Conservation (phyloP, 2,113 vertebrate genomes). For the Heptranchias perlo region DNA sequence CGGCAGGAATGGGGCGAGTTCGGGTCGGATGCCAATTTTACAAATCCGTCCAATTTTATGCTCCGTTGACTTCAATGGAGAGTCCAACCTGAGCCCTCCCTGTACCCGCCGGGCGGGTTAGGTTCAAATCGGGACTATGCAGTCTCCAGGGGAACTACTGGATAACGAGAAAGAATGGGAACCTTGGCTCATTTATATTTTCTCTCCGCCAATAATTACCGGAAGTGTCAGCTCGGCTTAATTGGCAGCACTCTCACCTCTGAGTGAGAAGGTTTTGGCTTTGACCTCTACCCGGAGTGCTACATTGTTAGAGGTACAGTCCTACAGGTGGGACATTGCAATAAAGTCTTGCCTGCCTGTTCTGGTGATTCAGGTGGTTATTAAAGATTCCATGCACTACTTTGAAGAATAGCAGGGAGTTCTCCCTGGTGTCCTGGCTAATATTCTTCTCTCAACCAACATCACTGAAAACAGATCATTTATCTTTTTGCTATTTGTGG, state of each 20-base stretch:
- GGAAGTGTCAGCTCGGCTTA: neutral
- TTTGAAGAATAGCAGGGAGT: neutral
- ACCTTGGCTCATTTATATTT: no score
- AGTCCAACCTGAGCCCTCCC: no score
- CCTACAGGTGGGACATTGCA: neutral
- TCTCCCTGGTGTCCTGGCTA: neutral
- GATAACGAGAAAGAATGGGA: no score
- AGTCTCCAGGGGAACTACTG: no score
- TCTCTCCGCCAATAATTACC: neutral
- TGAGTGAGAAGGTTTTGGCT: neutral
- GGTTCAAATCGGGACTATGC: no score
- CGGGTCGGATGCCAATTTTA: no score
- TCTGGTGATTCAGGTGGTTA: neutral
- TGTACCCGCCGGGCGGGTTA: no score
- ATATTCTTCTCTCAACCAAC: neutral
- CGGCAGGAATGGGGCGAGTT: no score
- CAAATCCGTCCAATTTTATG: no score
- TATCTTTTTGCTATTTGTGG: no score
- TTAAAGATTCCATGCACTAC: neutral
- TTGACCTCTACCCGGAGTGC: neutral
- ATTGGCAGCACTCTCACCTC: neutral
- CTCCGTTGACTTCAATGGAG: no score
- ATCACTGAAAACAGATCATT: no score
- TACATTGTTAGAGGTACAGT: neutral
- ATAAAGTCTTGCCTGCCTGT: neutral